Conservation (phyloP, 2,797 vertebrate species). For the Sebastolobus alascanus region DNA sequence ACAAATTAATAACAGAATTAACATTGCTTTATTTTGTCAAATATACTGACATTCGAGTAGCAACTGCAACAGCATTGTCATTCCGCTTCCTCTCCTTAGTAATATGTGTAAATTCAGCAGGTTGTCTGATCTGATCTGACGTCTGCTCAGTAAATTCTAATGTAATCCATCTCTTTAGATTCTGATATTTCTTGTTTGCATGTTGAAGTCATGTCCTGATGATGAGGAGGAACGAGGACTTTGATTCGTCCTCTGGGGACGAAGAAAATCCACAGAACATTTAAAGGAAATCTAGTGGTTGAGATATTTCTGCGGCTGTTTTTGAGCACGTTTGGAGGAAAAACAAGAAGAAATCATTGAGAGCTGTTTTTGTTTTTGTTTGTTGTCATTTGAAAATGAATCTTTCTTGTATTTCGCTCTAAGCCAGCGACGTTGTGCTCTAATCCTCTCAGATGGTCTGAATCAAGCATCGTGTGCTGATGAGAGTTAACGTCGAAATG, state of each 20-base stretch:
- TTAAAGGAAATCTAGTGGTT: neutral
- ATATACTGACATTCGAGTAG: too few relatives aligned
- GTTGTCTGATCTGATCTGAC: neutral
- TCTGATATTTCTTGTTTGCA: neutral
- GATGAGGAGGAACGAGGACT: neutral
- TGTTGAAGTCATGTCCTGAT: neutral
- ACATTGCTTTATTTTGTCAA: too few relatives aligned
- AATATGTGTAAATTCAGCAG: too few relatives aligned
- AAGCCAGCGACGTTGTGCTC: neutral
- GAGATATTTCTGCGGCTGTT: neutral
- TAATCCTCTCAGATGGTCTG: neutral
- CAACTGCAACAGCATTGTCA: too few relatives aligned
- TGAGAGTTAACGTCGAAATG: neutral
- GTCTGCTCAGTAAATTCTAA: neutral
- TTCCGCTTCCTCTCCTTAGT: too few relatives aligned
- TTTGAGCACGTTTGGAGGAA: neutral
- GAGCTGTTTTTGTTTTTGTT: neutral
- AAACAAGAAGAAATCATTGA: neutral
- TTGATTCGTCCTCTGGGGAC: neutral
- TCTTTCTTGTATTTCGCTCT: neutral
- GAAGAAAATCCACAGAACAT: neutral
- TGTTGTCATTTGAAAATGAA: neutral
- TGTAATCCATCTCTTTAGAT: too few relatives aligned
- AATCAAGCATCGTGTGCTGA: rapidly evolving
- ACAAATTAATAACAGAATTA: too few relatives aligned